A percentile compares a stretch with the other conserved stretches of the same genome.
Evolutionary conservation across 23 tunicate species (phyloP).

Genomic region (Styela plicata): DNA sequence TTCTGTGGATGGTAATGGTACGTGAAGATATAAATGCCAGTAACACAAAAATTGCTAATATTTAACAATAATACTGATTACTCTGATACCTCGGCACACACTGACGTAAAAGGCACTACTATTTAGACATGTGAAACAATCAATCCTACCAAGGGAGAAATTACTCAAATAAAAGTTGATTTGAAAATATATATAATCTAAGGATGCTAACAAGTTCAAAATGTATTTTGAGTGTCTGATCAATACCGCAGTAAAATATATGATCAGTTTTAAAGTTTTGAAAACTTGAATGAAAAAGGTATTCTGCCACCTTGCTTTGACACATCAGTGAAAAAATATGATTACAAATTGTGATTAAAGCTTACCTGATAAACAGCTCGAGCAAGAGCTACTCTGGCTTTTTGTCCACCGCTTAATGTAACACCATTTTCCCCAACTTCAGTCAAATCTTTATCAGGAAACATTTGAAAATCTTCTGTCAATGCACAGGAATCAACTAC

Average conservation of each 20-base stretch:
- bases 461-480: constrained; percentile 42
- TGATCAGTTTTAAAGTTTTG: neutral
- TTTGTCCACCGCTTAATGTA: constrained; percentile 92
- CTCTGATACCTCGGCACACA: too few relatives aligned
- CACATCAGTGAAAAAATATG: neutral
- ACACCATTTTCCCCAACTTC: constrained; percentile 93
- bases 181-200: too few relatives aligned
- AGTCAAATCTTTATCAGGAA: constrained; percentile 77
- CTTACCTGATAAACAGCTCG: constrained; percentile 88
- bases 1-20: too few relatives aligned
- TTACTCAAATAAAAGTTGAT: too few relatives aligned
- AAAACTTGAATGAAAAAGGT: neutral
- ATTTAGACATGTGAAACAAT: too few relatives aligned
- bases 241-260: neutral
- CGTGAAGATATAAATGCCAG: too few relatives aligned
- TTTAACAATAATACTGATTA: too few relatives aligned
- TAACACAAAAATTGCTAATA: too few relatives aligned
- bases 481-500: constrained; percentile 83
- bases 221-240: too few relatives aligned
- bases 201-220: too few relatives aligned
- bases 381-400: constrained; percentile 80
- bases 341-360: neutral
- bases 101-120: too few relatives aligned
- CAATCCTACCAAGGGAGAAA: too few relatives aligned
- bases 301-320: neutral